Percentiles rank a stretch among this genome's conserved stretches.
Evolutionary conservation across 2,113 vertebrate species (phyloP).

Genomic region (Empidonax traillii): DNA sequence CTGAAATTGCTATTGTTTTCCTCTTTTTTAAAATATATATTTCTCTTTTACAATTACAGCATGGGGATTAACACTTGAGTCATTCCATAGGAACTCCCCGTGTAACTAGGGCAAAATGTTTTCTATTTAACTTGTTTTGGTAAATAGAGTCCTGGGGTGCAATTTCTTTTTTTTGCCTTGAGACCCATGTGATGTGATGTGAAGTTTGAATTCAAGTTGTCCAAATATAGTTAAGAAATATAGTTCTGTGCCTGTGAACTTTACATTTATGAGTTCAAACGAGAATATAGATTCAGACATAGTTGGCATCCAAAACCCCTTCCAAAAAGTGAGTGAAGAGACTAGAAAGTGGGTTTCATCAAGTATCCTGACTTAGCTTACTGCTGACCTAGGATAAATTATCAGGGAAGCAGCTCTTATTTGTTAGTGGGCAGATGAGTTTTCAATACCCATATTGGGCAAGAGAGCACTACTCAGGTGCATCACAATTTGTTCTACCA

Average conservation of each 20-base stretch:
- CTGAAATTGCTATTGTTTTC: not conserved
- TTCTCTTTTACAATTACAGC: not conserved
- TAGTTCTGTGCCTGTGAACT: not conserved
- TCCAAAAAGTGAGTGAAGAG: not conserved
- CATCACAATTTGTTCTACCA: not conserved
- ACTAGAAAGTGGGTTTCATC: not conserved
- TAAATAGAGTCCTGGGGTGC: not conserved
- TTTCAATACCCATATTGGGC: not conserved
- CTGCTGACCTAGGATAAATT: not conserved
- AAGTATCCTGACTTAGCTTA: not conserved
- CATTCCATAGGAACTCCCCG: not conserved
- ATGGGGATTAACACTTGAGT: not conserved
- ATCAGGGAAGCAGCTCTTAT: not conserved
- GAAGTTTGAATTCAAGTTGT: not conserved
- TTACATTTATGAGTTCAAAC: not conserved
- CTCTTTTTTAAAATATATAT: not conserved
- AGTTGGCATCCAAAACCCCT: not conserved
- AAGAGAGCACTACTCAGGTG: not conserved
- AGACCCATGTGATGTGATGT: not conserved
- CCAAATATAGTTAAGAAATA: not conserved
- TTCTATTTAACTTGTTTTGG: not conserved
- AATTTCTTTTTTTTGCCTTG: not conserved
- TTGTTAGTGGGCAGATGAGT: not conserved
- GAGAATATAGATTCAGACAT: not conserved
- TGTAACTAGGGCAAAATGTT: not conserved